Conservation (phyloP, 2,888 invertebrate genomes). For the Zygothrica quintamaculata region DNA sequence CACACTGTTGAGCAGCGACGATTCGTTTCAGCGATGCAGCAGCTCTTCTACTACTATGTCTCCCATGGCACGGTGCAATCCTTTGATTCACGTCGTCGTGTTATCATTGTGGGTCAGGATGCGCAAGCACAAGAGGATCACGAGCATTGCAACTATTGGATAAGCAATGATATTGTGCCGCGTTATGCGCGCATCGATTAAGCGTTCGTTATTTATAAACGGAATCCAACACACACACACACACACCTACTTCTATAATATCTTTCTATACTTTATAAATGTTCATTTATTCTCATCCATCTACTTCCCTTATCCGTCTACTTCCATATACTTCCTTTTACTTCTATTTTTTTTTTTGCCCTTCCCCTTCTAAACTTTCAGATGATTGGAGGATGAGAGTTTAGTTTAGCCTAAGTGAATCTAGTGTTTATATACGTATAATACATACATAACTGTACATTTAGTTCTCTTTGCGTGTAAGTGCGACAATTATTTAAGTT, state of each 20-base stretch:
- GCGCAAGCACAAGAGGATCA: constrained; percentile 87
- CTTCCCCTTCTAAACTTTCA: constrained; percentile 5
- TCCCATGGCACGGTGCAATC: constrained; percentile 90
- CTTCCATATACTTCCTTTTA: background rate
- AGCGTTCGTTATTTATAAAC: constrained; percentile 58
- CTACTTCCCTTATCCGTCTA: constrained; percentile 7
- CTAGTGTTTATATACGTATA: constrained; percentile 75
- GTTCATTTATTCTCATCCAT: background rate
- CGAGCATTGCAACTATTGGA: constrained; percentile 92
- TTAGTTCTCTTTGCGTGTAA: constrained; percentile 69
- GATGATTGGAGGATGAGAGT: constrained; percentile 44
- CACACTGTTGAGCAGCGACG: constrained; percentile 90
- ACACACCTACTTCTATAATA: background rate
- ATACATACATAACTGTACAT: constrained; percentile 67
- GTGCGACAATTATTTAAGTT: constrained; percentile 67
- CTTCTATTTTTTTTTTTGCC: background rate
- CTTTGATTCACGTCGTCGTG: constrained; percentile 86
- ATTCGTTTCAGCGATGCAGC: constrained; percentile 91
- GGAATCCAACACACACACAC: background rate
- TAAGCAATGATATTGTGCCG: constrained; percentile 90
- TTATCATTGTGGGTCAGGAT: constrained; percentile 90
- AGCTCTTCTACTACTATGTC: constrained; percentile 92
- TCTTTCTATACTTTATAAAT: constrained; percentile 19
- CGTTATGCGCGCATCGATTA: constrained; percentile 91
- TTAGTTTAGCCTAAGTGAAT: constrained; percentile 79